Conservation (phyloP, 1,140 invertebrate species). For the Spodoptera litura region DNA sequence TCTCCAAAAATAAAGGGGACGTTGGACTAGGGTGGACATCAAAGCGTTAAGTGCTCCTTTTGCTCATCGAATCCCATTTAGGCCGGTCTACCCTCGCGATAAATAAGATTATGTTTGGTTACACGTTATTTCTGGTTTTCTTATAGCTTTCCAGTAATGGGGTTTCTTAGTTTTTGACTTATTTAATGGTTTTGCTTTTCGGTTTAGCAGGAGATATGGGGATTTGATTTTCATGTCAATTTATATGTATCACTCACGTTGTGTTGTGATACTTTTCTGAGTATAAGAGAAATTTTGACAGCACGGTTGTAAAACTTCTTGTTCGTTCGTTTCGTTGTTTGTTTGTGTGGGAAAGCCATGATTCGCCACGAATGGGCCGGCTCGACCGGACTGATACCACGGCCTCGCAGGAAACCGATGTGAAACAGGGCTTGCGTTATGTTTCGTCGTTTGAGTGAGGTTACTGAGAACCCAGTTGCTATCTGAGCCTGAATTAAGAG, state of each 20-base stretch:
- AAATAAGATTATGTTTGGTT: slow-evolving; percentile 82
- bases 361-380: too few relatives aligned
- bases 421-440: too few relatives aligned
- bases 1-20: slow-evolving; percentile 65
- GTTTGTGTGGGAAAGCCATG: too few relatives aligned
- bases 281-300: too few relatives aligned
- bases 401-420: too few relatives aligned
- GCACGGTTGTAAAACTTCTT: too few relatives aligned
- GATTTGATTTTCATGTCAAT: slow-evolving; percentile 11
- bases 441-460: too few relatives aligned
- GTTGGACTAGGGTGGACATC: slow-evolving; percentile 72
- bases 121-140: slow-evolving; percentile 65
- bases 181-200: slow-evolving; percentile 41
- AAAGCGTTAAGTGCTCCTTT: slow-evolving; percentile 84
- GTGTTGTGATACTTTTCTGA: not conserved
- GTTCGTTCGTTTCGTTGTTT: too few relatives aligned
- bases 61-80: slow-evolving; percentile 84
- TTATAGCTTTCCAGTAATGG: slow-evolving; percentile 48
- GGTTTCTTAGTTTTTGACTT: slow-evolving; percentile 45
- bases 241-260: not conserved
- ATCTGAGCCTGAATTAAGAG: too few relatives aligned
- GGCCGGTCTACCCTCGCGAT: slow-evolving; percentile 71
- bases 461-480: too few relatives aligned
- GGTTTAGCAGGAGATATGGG: slow-evolving; percentile 27
- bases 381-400: too few relatives aligned